Conservation (phyloP, 2,888 invertebrate species). For the Seira musarum region DNA sequence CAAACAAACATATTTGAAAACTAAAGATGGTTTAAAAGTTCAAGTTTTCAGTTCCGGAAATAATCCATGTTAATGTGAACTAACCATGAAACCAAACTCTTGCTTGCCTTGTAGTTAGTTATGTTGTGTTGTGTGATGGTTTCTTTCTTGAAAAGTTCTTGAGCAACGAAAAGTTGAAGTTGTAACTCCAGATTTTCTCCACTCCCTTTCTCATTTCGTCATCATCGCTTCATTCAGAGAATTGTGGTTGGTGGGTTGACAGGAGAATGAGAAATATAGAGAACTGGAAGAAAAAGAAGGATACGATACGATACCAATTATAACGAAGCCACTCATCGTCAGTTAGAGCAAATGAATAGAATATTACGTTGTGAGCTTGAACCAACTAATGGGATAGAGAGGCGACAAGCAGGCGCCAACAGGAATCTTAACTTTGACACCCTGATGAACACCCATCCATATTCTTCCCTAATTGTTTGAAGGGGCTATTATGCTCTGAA, state of each 20-base stretch:
- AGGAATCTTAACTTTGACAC: constrained; percentile 49
- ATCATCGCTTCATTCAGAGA: too few species aligned
- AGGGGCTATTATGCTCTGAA: not conserved
- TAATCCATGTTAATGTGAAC: too few species aligned
- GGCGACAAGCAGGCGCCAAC: constrained; percentile 57
- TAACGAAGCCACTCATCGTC: constrained; percentile 27
- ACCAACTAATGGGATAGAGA: constrained; percentile 11
- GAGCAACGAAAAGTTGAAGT: too few species aligned
- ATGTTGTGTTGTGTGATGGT: too few species aligned
- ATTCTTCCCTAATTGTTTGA: constrained; percentile 23
- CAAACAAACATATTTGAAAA: constrained; percentile 3
- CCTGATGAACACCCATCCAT: constrained; percentile 42
- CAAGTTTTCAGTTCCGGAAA: not conserved
- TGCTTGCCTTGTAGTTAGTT: too few species aligned
- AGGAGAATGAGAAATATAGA: not conserved
- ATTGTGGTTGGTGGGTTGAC: constrained; percentile 21
- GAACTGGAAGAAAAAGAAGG: constrained; percentile 28
- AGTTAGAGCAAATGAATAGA: constrained; percentile 50
- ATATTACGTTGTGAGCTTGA: constrained; percentile 1
- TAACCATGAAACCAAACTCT: too few species aligned
- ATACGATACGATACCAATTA: constrained; percentile 26
- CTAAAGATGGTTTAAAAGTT: not conserved
- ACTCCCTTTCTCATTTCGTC: too few species aligned
- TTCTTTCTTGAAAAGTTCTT: too few species aligned
- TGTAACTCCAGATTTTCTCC: too few species aligned